These are phyloP conservation scores for Onchidella celtica DNA, from an alignment of 2,888 invertebrate species.

Conservation along the genomic window DNA sequence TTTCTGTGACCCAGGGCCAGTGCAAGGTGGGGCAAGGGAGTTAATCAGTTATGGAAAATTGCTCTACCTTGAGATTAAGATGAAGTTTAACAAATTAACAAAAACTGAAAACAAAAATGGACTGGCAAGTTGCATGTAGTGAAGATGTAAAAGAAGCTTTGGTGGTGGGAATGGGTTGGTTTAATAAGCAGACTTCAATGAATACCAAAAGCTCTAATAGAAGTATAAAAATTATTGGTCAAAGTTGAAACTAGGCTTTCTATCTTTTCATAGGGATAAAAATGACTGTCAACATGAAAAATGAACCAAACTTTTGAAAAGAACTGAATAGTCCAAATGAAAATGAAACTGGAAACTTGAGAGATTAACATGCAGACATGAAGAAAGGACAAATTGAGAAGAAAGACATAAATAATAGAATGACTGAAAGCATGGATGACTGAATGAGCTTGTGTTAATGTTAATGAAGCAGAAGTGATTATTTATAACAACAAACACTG, in stretches of 20 bases:
- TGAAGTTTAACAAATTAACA: background rate
- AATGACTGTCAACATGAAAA: too few species aligned
- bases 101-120: too few species aligned
- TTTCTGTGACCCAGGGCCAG: background rate
- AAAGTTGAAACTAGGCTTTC: too few species aligned
- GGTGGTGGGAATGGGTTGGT: background rate
- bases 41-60: background rate
- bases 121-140: too few species aligned
- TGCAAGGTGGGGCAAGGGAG: too few species aligned
- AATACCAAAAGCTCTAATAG: background rate
- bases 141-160: too few species aligned
- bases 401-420: background rate
- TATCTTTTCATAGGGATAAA: too few species aligned
- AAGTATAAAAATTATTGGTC: too few species aligned
- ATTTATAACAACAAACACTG: conserved; percentile 14
- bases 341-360: conserved; percentile 17
- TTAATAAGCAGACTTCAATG: background rate
- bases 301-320: background rate
- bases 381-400: background rate
- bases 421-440: background rate
- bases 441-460: conserved; percentile 28
- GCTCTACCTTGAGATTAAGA: background rate
- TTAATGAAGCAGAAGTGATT: conserved; percentile 33
- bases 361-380: conserved; percentile 10
- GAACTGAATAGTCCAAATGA: background rate